Conservation (phyloP, 2,797 vertebrate species). For the Dermochelys coriacea region DNA sequence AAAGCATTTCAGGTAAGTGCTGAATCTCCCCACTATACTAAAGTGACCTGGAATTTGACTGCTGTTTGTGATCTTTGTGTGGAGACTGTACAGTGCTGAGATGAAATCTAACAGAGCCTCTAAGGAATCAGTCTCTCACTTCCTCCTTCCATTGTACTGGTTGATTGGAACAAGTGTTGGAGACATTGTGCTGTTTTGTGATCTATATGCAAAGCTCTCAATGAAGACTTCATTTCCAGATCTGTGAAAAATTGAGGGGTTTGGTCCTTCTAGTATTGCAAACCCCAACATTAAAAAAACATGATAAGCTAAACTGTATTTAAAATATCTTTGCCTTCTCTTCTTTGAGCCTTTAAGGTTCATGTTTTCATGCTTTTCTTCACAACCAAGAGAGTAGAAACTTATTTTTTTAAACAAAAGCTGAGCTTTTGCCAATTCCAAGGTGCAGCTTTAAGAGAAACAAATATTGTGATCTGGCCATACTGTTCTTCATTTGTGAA, state of each 20-base stretch:
- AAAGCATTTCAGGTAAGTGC: background rate
- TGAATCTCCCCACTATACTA: conserved; percentile 54
- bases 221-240: background rate
- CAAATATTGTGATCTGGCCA: background rate
- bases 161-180: background rate
- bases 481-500: background rate
- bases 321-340: background rate
- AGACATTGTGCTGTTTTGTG: background rate
- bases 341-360: background rate
- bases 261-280: background rate
- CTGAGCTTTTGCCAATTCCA: background rate
- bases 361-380: background rate
- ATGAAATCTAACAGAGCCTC: background rate
- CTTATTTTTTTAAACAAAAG: background rate
- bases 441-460: background rate
- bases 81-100: background rate
- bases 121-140: background rate
- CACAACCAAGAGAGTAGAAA: background rate
- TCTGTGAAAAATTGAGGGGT: background rate
- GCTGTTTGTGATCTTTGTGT: conserved; percentile 26
- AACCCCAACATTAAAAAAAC: background rate
- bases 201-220: background rate
- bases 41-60: conserved; percentile 34
- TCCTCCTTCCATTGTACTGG: too few species aligned
- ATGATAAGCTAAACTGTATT: background rate